These are phyloP conservation scores for Acanthacorydalis orientalis DNA, from an alignment of 2,888 invertebrate species.

Conservation along the genomic window DNA sequence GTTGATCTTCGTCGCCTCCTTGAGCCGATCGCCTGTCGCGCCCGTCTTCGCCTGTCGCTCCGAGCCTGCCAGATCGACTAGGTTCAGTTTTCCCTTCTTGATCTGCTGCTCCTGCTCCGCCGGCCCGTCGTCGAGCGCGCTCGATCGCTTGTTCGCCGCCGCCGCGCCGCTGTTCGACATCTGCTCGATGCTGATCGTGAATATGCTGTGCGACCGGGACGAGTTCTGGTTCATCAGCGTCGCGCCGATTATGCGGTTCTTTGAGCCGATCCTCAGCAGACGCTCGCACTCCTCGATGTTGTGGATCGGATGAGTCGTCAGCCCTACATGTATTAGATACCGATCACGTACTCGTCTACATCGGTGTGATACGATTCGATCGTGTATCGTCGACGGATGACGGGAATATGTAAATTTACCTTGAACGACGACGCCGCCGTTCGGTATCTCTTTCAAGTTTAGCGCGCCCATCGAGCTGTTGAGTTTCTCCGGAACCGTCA, in stretches of 20 bases:
- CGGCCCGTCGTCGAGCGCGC: no score
- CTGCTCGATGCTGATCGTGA: slow-evolving; percentile 72
- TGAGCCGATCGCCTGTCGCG: slow-evolving; percentile 69
- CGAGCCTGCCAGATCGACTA: slow-evolving; percentile 80
- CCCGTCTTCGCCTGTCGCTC: slow-evolving; percentile 72
- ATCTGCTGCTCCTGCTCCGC: slow-evolving; percentile 23
- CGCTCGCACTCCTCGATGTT: slow-evolving; percentile 60
- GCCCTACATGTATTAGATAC: slow-evolving; percentile 26
- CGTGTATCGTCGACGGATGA: no score
- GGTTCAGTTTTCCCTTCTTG: slow-evolving; percentile 52
- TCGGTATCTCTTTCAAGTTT: slow-evolving; percentile 32
- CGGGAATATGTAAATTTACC: no score
- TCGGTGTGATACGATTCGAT: no score
- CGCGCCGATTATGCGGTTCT: slow-evolving; percentile 64
- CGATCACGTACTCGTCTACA: no score
- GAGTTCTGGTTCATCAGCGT: slow-evolving; percentile 81
- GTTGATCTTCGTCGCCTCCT: slow-evolving; percentile 83
- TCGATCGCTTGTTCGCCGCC: no score
- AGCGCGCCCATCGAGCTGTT: slow-evolving; percentile 16
- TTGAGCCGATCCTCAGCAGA: slow-evolving; percentile 58
- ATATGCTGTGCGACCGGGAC: slow-evolving; percentile 76
- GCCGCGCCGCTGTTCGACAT: slow-evolving; percentile 33
- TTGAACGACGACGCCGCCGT: slow-evolving; percentile 32
- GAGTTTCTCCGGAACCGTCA: slow-evolving; percentile 19
- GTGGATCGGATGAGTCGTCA: slow-evolving; percentile 61